Percentiles rank a stretch among this genome's conserved stretches.
These are phyloP conservation scores for Aphidius gifuensis DNA, from an alignment of 1,140 invertebrate species.

Conservation along the genomic window DNA sequence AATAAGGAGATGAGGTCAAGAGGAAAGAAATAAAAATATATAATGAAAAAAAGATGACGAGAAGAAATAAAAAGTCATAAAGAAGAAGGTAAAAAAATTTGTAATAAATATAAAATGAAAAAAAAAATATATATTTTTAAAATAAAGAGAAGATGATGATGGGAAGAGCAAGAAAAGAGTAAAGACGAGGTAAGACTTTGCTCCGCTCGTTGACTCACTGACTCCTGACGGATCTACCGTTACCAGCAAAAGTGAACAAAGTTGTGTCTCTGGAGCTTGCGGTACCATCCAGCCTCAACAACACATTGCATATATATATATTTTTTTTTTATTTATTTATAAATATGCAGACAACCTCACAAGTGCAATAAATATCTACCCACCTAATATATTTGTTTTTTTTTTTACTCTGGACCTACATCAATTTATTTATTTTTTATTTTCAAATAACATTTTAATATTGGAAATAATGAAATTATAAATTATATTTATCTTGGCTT, in stretches of 20 bases:
- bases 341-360: background rate
- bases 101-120: background rate
- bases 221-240: slow-evolving; percentile 47
- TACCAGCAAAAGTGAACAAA: slow-evolving; percentile 50
- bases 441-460: too few species aligned
- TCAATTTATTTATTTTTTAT: too few species aligned
- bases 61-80: background rate
- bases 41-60: background rate
- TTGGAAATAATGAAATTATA: too few species aligned
- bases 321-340: background rate
- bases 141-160: slow-evolving; percentile 28
- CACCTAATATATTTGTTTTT: too few species aligned
- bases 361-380: too few species aligned
- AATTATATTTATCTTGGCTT: too few species aligned
- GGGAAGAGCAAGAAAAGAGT: slow-evolving; percentile 2
- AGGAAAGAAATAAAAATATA: too few species aligned
- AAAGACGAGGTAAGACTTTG: slow-evolving; percentile 25
- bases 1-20: too few species aligned
- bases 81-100: background rate
- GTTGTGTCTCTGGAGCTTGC: slow-evolving; percentile 49
- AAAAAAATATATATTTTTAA: slow-evolving; percentile 23
- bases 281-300: slow-evolving; percentile 30
- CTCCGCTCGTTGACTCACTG: slow-evolving; percentile 41
- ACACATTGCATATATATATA: background rate
- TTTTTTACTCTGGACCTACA: too few species aligned